Percentiles rank a stretch among this genome's conserved stretches.
Evolutionary conservation across 2,888 invertebrate species (phyloP).

Genomic region (Dioctria linearis): DNA sequence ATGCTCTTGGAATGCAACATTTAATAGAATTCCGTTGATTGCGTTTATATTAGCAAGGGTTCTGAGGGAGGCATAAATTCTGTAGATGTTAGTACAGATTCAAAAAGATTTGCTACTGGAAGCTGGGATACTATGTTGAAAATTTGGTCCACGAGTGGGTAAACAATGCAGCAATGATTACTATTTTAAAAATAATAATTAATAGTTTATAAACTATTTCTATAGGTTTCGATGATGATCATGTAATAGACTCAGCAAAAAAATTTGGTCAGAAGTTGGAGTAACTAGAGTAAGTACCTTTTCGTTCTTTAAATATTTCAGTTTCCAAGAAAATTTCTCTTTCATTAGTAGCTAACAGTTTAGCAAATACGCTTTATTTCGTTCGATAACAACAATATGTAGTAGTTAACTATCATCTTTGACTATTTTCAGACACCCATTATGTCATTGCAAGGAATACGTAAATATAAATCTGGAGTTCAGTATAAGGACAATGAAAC

Average conservation of each 20-base stretch:
- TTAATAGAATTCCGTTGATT: constrained; percentile 81
- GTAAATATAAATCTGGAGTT: constrained; percentile 88
- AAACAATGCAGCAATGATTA: too few relatives aligned
- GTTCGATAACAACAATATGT: too few relatives aligned
- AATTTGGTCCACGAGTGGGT: constrained; percentile 86
- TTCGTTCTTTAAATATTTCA: too few relatives aligned
- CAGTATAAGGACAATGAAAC: constrained; percentile 87
- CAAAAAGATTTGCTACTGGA: constrained; percentile 82
- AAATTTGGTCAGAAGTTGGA: constrained; percentile 74
- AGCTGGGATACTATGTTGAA: constrained; percentile 95
- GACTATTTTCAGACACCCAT: constrained; percentile 79
- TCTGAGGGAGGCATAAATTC: constrained; percentile 95
- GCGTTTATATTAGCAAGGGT: constrained; percentile 86
- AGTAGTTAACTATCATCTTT: not conserved
- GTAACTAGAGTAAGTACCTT: constrained; percentile 74
- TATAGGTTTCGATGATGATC: constrained; percentile 71
- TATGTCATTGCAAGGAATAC: constrained; percentile 91
- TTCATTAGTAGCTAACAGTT: too few relatives aligned
- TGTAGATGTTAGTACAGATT: constrained; percentile 82
- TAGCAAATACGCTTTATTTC: too few relatives aligned
- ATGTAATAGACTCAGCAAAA: constrained; percentile 77
- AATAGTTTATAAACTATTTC: not conserved
- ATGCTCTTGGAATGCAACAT: constrained; percentile 92
- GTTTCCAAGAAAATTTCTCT: too few relatives aligned
- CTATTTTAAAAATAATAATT: too few relatives aligned